Evolutionary conservation across 2,888 invertebrate genomes (phyloP), one percentile per base, ranked within the genome.

Genomic region (Elysia crispata): DNA sequence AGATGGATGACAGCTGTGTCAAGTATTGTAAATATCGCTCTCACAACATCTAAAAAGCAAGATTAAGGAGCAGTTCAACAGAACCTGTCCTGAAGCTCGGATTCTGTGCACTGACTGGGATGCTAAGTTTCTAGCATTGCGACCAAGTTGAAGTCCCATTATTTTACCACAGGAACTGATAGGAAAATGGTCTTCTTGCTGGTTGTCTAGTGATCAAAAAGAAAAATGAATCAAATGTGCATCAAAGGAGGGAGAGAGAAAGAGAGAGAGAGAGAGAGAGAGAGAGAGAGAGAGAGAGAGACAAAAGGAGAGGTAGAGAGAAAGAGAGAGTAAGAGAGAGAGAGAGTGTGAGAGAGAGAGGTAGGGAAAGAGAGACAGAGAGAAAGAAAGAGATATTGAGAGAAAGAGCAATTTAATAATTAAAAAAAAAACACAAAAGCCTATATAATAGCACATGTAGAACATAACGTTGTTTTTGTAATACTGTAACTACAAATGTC

Each of bases 121-220:
- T 18, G 80, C 80, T 75, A 80, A 23, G n/a, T 80, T 80, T 62
- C 76, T 80, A n/a, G 80, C 80, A 64, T 80, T 80, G 33, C 80
- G 80, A 3, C 80, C 80, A 20, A 80, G 57, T 25, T 76, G 72
- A 5, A 80, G n/a, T 18, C 25, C 31, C 0, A 72, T 28, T n/a
- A 33, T n/a, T 31, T 80, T 62, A 13, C 76, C 80, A 76, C 30
- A 72, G 25, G 33, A 18, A 73, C 80, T 80, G 1, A 80, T 20
- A 18, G 80, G 80, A 31, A 80, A 80, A 28, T 76, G 67, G 8
- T 41, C 41, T 41, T 41, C 41, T 41, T 41, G 41, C 41, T 41
- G 41, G 11, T 41, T 41, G 41, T 41, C 41, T 41, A 41, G 5
- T 6, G 11, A 41, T 41, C 3, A 41, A 41, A 11, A 11, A 11